phyloP scores from a whole-genome alignment of 2,797 vertebrate genomes.

The Limnodromus scolopaceus region DNA sequence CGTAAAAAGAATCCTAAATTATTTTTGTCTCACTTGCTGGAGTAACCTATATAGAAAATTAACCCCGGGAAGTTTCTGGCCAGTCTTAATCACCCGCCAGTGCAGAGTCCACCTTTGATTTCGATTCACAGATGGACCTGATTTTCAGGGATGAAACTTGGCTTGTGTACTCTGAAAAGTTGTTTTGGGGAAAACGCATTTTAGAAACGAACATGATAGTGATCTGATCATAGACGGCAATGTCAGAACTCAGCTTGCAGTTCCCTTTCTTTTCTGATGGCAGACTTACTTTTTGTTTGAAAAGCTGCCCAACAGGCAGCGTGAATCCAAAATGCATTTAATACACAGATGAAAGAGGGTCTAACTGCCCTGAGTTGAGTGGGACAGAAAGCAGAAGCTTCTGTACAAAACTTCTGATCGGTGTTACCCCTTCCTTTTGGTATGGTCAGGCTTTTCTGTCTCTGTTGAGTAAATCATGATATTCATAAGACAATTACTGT shows the following conservation, averaged over 20 bases:
- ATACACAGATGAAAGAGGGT: background rate
- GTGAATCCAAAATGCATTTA: background rate
- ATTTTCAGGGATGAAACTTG: slow-evolving; percentile 39
- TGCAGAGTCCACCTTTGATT: slow-evolving; percentile 11
- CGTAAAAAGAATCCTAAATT: background rate
- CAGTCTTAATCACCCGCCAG: background rate
- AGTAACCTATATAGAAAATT: background rate
- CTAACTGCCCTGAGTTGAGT: background rate
- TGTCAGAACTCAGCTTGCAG: background rate
- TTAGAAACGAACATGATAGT: background rate
- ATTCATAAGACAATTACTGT: background rate
- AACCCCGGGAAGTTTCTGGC: background rate
- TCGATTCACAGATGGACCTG: background rate
- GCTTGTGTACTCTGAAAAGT: background rate
- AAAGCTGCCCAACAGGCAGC: background rate
- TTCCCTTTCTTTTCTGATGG: background rate
- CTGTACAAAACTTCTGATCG: background rate
- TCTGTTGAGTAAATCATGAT: background rate
- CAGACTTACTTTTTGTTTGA: background rate
- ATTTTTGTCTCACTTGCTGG: background rate
- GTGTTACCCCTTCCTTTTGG: background rate
- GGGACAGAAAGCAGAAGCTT: background rate
- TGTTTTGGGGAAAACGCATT: background rate
- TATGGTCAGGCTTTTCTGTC: background rate
- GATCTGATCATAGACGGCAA: background rate